Evolutionary conservation across 2,888 invertebrate genomes (phyloP).

Genomic region (Yponomeuta evonymella): DNA sequence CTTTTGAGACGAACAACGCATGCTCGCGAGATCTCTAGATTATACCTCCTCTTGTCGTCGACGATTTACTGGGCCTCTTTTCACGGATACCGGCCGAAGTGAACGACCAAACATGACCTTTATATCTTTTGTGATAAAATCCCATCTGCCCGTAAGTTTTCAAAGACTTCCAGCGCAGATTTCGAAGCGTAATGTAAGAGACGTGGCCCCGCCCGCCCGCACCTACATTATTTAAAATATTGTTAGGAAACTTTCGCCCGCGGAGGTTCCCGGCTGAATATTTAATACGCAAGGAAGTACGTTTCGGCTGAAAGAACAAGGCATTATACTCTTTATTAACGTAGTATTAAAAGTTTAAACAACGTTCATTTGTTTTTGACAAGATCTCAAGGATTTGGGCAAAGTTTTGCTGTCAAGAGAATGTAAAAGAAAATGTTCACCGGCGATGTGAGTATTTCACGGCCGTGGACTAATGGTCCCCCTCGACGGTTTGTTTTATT

Average conservation of each 20-base stretch:
- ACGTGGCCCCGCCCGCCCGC: conserved; percentile 1
- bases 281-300: conserved; percentile 2
- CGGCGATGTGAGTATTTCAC: too few species aligned
- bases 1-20: not conserved
- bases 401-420: not conserved
- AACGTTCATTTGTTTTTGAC: not conserved
- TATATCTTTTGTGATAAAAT: not conserved
- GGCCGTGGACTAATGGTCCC: not conserved
- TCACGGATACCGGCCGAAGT: not conserved
- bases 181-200: not conserved
- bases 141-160: too few species aligned
- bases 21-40: not conserved
- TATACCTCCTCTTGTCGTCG: not conserved
- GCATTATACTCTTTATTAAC: not conserved
- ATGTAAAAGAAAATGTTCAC: too few species aligned
- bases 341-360: not conserved
- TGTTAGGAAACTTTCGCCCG: conserved; percentile 7
- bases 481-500: not conserved
- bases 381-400: not conserved
- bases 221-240: conserved; percentile 15
- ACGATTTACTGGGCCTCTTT: not conserved
- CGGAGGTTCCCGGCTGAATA: conserved; percentile 6
- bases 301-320: not conserved
- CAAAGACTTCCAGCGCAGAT: too few species aligned
- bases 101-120: not conserved